Conservation (phyloP, 2,113 vertebrate genomes). For the Apeltes quadracus region DNA sequence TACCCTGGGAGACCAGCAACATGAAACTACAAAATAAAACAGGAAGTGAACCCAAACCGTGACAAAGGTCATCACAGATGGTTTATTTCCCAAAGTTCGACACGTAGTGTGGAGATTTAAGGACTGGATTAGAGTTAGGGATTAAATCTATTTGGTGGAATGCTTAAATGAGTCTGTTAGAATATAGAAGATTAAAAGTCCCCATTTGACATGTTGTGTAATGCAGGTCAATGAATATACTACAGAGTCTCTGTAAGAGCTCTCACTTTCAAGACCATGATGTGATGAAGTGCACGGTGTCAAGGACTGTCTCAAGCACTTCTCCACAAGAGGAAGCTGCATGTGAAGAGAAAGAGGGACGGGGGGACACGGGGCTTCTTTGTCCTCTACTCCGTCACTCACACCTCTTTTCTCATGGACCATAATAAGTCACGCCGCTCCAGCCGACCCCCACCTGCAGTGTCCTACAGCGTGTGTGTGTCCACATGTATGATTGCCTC, state of each 20-base stretch:
- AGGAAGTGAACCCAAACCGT: no score
- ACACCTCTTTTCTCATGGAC: conserved; percentile 59
- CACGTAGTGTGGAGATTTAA: not conserved
- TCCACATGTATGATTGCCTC: not conserved
- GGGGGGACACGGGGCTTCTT: conserved; percentile 49
- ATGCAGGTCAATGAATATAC: conserved; percentile 47
- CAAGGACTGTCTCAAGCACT: conserved; percentile 70
- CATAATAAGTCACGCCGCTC: conserved; percentile 58
- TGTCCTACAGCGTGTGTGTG: not conserved
- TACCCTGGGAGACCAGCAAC: no score
- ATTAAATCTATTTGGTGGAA: not conserved
- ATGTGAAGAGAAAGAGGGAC: not conserved
- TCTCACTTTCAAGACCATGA: conserved; percentile 59
- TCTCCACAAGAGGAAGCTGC: conserved; percentile 34
- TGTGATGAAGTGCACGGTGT: conserved; percentile 59
- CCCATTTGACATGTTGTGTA: conserved; percentile 18
- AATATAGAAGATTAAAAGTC: not conserved
- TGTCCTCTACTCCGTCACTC: conserved; percentile 68
- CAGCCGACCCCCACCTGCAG: conserved; percentile 46
- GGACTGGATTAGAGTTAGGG: not conserved
- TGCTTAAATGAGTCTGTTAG: not conserved
- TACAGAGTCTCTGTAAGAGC: conserved; percentile 57
- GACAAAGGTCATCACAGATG: not conserved
- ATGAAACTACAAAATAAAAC: no score
- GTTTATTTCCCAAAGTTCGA: not conserved